Conservation (phyloP, 1,140 invertebrate genomes). For the Drosophila pallidifrons region DNA sequence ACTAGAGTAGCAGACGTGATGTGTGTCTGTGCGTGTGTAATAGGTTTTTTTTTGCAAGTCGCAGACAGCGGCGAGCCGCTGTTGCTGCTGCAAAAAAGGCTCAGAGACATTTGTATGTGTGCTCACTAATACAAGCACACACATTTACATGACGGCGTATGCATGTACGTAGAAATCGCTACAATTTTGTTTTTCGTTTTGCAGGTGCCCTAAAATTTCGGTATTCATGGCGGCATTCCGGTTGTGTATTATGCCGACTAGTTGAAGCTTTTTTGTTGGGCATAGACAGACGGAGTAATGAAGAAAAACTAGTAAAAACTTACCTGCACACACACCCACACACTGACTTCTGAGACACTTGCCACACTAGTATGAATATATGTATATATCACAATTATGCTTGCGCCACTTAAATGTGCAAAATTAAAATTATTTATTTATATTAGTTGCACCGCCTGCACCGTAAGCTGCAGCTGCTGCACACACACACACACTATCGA, state of each 20-base stretch:
- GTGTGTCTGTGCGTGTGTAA: constrained; percentile 10
- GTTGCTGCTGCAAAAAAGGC: constrained; percentile 41
- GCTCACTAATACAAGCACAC: not conserved
- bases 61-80: constrained; percentile 7
- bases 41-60: constrained; percentile 22
- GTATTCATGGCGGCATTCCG: constrained; percentile 27
- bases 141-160: constrained; percentile 4
- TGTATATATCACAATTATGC: constrained; percentile 34
- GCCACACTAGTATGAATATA: constrained; percentile 2
- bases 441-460: constrained; percentile 37
- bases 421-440: constrained; percentile 42
- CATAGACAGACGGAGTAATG: too few relatives aligned
- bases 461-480: constrained; percentile 24
- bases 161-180: constrained; percentile 8
- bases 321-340: constrained; percentile 13
- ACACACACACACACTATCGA: constrained; percentile 23
- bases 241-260: not conserved
- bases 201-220: constrained; percentile 22
- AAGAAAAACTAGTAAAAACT: not conserved
- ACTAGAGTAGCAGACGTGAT: not conserved
- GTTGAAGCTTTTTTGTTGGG: not conserved
- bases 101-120: not conserved
- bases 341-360: constrained; percentile 27
- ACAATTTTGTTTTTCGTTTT: constrained; percentile 11
- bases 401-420: constrained; percentile 10